phyloP scores from a whole-genome alignment of 2,113 vertebrate genomes.

The Carassius carassius region DNA sequence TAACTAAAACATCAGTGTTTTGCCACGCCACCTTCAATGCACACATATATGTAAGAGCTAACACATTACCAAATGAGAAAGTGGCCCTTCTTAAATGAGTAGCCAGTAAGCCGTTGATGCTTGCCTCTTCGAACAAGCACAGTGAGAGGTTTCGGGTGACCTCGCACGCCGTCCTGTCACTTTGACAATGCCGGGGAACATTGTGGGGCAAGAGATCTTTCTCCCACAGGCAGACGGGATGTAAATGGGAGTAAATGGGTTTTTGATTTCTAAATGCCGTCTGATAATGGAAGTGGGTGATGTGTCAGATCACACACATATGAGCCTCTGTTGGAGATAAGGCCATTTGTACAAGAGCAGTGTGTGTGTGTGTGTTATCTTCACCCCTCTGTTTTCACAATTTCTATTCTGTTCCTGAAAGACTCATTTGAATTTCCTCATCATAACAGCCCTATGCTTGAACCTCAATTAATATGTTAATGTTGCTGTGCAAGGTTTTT shows the following conservation, averaged over 20 bases:
- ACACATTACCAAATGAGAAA: conserved; percentile 74
- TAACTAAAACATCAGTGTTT: conserved; percentile 63
- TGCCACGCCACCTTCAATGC: conserved; percentile 61
- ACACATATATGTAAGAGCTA: conserved; percentile 52
- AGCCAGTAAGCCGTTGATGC: conserved; percentile 64
- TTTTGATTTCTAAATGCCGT: conserved; percentile 82
- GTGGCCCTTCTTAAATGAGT: conserved; percentile 63
- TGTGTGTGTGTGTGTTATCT: conserved; percentile 30
- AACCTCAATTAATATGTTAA: conserved; percentile 74
- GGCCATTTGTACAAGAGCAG: conserved; percentile 57
- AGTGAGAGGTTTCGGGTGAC: conserved; percentile 74
- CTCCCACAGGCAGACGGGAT: conserved; percentile 63
- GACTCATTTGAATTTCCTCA: conserved; percentile 58
- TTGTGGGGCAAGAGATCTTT: conserved; percentile 66
- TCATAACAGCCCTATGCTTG: conserved; percentile 55
- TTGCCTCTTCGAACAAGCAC: conserved; percentile 70
- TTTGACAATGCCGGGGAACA: conserved; percentile 69
- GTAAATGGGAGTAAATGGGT: conserved; percentile 76
- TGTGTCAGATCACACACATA: conserved; percentile 68
- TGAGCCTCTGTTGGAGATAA: conserved; percentile 59
- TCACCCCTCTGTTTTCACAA: conserved; percentile 53
- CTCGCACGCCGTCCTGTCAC: conserved; percentile 67
- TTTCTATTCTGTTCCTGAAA: conserved; percentile 53
- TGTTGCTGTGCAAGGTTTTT: conserved; percentile 60
- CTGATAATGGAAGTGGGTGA: conserved; percentile 65